Evolutionary conservation across 1,140 invertebrate genomes (phyloP).

Genomic region (Brachionus paranguensis): DNA sequence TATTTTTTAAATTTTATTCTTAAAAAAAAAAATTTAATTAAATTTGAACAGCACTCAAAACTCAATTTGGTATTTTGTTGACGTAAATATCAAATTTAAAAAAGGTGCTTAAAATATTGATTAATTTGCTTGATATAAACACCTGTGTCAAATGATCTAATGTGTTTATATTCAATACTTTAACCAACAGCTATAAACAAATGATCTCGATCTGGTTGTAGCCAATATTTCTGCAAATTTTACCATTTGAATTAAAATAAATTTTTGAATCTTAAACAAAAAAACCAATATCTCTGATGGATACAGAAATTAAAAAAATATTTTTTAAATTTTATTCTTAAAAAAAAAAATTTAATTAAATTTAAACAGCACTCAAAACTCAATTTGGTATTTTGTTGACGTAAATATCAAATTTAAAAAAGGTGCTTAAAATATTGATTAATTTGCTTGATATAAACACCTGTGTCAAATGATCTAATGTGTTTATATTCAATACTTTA

Average conservation of each 20-base stretch:
- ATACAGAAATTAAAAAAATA: neutral
- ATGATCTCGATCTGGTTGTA: neutral
- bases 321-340: neutral
- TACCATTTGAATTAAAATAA: neutral
- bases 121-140: neutral
- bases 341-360: neutral
- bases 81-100: neutral
- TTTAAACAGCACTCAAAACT: neutral
- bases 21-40: too few species aligned
- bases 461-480: neutral
- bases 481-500: slow-evolving; percentile 24
- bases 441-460: neutral
- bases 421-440: neutral
- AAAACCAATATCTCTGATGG: neutral
- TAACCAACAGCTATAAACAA: neutral
- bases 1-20: neutral
- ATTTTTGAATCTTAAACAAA: neutral
- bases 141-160: neutral
- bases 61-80: neutral
- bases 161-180: slow-evolving; percentile 27
- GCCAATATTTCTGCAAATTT: neutral
- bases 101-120: neutral
- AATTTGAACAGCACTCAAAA: neutral
- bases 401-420: neutral
- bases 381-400: neutral